These are phyloP conservation scores for Paratilapia polleni DNA, from an alignment of 2,113 vertebrate species.

Conservation along the genomic window DNA sequence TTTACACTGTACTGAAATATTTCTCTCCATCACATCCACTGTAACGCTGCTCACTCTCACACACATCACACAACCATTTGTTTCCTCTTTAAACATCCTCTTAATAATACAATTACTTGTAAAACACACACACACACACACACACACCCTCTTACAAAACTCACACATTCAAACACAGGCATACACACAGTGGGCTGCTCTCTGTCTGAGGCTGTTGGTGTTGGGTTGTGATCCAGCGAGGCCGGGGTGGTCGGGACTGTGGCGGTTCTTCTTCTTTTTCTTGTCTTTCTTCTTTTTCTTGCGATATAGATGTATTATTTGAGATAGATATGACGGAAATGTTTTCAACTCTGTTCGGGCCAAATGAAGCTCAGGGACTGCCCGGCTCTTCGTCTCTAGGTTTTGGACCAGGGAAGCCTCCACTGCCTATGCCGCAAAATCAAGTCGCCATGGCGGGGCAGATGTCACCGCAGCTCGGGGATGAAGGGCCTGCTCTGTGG, in stretches of 20 bases:
- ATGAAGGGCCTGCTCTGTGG: conserved; percentile 83
- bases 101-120: conserved; percentile 68
- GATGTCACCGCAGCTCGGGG: conserved; percentile 80
- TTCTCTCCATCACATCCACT: conserved; percentile 9
- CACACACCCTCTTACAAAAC: conserved; percentile 54
- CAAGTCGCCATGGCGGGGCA: conserved; percentile 75
- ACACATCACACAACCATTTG: conserved; percentile 12
- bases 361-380: conserved; percentile 84
- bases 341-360: conserved; percentile 89
- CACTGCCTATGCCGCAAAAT: conserved; percentile 81
- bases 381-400: conserved; percentile 81
- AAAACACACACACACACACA: no score
- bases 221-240: conserved; percentile 93
- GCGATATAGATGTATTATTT: conserved; percentile 32
- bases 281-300: no score
- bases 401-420: conserved; percentile 87
- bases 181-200: conserved; percentile 46
- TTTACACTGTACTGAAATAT: conserved; percentile 53
- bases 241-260: conserved; percentile 94
- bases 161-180: conserved; percentile 45
- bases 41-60: conserved; percentile 18
- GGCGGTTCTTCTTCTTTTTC: no score
- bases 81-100: conserved; percentile 36
- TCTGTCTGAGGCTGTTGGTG: conserved; percentile 94
- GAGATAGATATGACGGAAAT: conserved; percentile 86